These are phyloP conservation scores for Peromyscus maniculatus DNA, from an alignment of 2,113 vertebrate species.

Conservation along the genomic window DNA sequence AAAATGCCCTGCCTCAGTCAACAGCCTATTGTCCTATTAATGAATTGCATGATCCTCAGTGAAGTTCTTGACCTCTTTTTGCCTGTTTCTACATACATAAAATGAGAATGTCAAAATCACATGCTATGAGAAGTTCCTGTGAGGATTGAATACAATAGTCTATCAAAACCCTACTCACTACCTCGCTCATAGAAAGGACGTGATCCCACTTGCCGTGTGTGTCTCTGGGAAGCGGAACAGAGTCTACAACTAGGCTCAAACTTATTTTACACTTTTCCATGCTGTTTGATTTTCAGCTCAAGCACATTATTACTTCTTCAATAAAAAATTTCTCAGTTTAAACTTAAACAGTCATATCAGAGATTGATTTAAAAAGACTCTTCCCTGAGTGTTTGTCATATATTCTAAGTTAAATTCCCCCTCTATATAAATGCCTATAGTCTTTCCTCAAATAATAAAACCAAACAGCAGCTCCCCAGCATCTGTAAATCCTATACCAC, in stretches of 20 bases:
- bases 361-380: constrained; percentile 59
- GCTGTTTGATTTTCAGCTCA: constrained; percentile 53
- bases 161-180: background rate
- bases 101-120: background rate
- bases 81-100: background rate
- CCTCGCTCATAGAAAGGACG: background rate
- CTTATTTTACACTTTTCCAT: background rate
- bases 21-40: background rate
- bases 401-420: constrained; percentile 61
- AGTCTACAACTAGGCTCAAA: background rate
- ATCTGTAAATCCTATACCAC: background rate
- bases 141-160: background rate
- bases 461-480: constrained; percentile 29
- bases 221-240: background rate
- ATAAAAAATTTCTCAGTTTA: constrained; percentile 54
- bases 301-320: constrained; percentile 39
- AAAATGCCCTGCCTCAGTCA: background rate
- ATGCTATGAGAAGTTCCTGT: background rate
- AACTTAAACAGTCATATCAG: constrained; percentile 55
- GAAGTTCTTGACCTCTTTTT: background rate
- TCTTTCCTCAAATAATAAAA: constrained; percentile 69
- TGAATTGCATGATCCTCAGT: background rate
- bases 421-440: constrained; percentile 58
- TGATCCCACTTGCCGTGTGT: background rate
- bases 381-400: constrained; percentile 39